Base-by-base conservation (phyloP, 2,888 invertebrate genomes). In the Operophtera brumata region DNA sequence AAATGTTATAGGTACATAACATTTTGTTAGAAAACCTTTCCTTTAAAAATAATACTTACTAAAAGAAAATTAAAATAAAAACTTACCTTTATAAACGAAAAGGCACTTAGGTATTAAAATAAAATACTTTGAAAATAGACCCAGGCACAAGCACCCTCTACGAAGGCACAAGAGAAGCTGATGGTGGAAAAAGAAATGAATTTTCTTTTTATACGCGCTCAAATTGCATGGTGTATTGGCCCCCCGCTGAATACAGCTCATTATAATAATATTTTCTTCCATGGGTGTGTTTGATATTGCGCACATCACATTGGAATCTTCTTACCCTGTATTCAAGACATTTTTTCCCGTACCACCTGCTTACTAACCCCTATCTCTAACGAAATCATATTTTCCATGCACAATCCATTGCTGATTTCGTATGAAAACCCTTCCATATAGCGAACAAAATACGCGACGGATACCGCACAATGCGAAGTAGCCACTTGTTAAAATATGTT, bases 201-300 rank as follows among this genome's bases (percentile, higher is more conserved):
- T 58, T 66, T 70, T 68, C 71, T 80, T 86, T 87, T 75, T 88
- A 88, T 88, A 88, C 77, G 68, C 69, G 59, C 66, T 69, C 76
- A 84, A 87, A 86, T 85, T 84, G 77, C 74, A 76, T 68, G 69
- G 66, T 53, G 62, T 68, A 82, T 82, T 79, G 77, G 75, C 86
- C 84, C 76, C 89, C 89, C 84, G 87, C 84, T 87, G 89, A 86
- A 86, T 86, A 77, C 67, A 67, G 70, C 71, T 89, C 86, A 84
- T 89, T 86, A 87, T 71, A 69, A 70, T 66, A 70, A 74, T 75
- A 67, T 56, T 48, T n/a, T 37, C 42, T 5, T 50, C 46, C 59
- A 72, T 75, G 83, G 89, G 88, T 76, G 86, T 82, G 85, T 79
- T 78, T 76, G 71, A 82, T 82, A 82, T 82, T 41, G 73, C 70